Percentiles rank a stretch among this genome's conserved stretches.
phyloP scores from a whole-genome alignment of 2,888 invertebrate genomes.

The Smittia sp. region DNA sequence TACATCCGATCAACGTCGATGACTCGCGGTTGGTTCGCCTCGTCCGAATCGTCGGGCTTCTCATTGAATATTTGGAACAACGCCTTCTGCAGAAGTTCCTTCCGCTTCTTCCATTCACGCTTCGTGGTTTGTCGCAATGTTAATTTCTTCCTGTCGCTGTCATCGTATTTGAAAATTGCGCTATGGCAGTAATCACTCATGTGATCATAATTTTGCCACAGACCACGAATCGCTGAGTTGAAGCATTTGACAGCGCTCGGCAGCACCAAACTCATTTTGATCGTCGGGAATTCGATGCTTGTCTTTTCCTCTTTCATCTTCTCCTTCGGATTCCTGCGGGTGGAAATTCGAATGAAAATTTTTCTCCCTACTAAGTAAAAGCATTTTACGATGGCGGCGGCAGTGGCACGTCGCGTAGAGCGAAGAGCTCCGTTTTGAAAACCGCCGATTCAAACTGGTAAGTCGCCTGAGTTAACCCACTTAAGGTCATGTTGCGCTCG shows the following conservation, averaged over 20 bases:
- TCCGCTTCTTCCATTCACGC: constrained; percentile 53
- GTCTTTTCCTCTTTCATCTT: constrained; percentile 38
- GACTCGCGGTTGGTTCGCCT: constrained; percentile 43
- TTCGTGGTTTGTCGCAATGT: constrained; percentile 46
- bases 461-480: constrained; percentile 44
- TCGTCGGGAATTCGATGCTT: constrained; percentile 52
- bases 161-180: constrained; percentile 28
- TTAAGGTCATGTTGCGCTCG: constrained; percentile 53
- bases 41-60: constrained; percentile 20
- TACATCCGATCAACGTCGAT: constrained; percentile 53
- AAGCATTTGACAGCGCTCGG: constrained; percentile 53
- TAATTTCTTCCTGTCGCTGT: constrained; percentile 27
- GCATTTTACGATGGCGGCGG: constrained; percentile 24
- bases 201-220: constrained; percentile 58
- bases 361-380: background rate
- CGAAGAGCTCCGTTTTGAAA: constrained; percentile 51
- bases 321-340: constrained; percentile 44
- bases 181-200: constrained; percentile 55
- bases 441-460: constrained; percentile 51
- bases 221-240: constrained; percentile 54
- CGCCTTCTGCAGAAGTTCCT: constrained; percentile 49
- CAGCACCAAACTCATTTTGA: constrained; percentile 53
- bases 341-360: background rate
- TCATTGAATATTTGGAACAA: constrained; percentile 32
- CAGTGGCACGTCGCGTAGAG: constrained; percentile 46